Evolutionary conservation across 1,140 invertebrate genomes (phyloP).

Genomic region (Phenacoccus solenopsis): DNA sequence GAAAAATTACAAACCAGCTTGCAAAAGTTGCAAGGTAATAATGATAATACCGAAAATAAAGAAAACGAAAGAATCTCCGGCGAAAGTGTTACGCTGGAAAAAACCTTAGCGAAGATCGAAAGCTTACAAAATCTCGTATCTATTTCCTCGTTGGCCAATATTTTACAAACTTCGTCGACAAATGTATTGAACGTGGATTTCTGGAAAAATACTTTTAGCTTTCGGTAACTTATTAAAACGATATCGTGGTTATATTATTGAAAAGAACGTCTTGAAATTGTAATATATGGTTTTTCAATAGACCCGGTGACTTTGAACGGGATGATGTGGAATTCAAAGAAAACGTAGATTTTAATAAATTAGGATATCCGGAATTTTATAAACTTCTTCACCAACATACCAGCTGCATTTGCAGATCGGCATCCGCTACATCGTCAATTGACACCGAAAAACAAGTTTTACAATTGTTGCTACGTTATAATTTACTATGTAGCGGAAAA

Average conservation of each 20-base stretch:
- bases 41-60: background rate
- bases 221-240: background rate
- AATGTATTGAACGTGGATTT: constrained; percentile 19
- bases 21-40: constrained; percentile 7
- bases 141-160: background rate
- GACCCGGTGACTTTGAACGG: background rate
- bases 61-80: background rate
- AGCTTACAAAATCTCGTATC: background rate
- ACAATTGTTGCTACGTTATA: constrained; percentile 14
- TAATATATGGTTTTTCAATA: background rate
- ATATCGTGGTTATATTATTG: background rate
- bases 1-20: constrained; percentile 12
- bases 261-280: background rate
- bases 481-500: constrained; percentile 18
- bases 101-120: background rate
- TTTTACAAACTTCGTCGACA: background rate
- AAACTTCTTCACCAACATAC: constrained; percentile 1
- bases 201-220: constrained; percentile 21
- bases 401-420: background rate
- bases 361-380: constrained; percentile 19
- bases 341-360: background rate
- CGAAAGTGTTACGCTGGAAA: background rate
- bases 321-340: background rate
- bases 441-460: constrained; percentile 13
- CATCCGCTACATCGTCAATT: background rate